Base-by-base conservation (phyloP, 2,888 invertebrate genomes). In the Pharmacophagus antenor region DNA sequence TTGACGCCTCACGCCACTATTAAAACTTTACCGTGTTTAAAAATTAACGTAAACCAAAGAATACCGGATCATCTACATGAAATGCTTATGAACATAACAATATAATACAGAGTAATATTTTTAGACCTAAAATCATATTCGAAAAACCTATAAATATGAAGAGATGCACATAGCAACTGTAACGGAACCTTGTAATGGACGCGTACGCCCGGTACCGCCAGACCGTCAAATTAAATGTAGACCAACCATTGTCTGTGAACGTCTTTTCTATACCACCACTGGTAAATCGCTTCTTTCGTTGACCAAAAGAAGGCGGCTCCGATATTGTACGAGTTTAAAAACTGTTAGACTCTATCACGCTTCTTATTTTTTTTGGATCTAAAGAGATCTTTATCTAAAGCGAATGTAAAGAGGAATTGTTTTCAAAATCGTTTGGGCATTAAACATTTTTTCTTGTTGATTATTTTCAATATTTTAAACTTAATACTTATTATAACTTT, bases 211-310 rank as follows among this genome's bases (percentile, higher is more conserved):
- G 27, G 37, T 46, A 37, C 44, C 37, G 47, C 49, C 51, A 52
- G 48, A 27, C 58, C 42, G 53, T 41, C 53, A 61, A 61, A 56
- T 61, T 41, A 47, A 61, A 61, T 61, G 48, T 61, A 48, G 61
- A 61, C 27, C 61, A 61, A 27, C 27, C 20, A 27, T 61, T 61
- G 55, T 51, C 56, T 61, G 52, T 52, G 47, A 52, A 48, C 21
- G 25, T 42, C 51, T 51, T 47, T 56, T 52, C 23, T 44, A 60
- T 44, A 46, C 31, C 18, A 18, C 49, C 42, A 51, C 46, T 56
- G 51, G 55, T 56, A 48, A 54, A 54, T 50, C 7, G 1, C 44
- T 59, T 31, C 25, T 44, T 54, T 54, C 54, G 31, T 22, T 42
- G 21, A 31, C 27, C 49, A 27, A 42, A 54, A 59, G 54, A 50